Base-by-base conservation (phyloP, 2,888 invertebrate genomes). In the Erebia palarica region DNA sequence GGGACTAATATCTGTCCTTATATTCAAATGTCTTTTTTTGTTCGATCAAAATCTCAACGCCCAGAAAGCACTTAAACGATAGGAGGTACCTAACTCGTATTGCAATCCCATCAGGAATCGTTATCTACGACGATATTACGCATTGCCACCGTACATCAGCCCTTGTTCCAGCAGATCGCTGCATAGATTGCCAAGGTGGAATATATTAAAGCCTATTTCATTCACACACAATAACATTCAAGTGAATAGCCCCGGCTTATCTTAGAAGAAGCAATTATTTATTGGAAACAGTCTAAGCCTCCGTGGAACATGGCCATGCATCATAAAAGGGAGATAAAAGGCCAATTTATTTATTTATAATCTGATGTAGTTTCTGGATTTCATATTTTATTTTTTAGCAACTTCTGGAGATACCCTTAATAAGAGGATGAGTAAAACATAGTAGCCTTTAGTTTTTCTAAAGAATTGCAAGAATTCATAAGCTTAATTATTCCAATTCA, bases 91-190 rank as follows among this genome's bases (percentile, higher is more conserved):
- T 60, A 61, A 61, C 18, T 51, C 27, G 36, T 53, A 64, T 16
- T 16, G 27, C 57, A 66, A 44, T 44, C 27, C 53, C 53, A 53
- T 51, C 51, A 53, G 53, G 44, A 57, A 18, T 66, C 44, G 80
- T 84, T 86, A 87, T 86, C 86, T 83, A 73, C 69, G 75, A 77
- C 75, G 76, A 81, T 82, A 82, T 82, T 82, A 83, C 83, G 81
- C 81, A 78, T 82, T 82, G 84, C 86, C 82, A 84, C 84, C 81
- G 82, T 84, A 84, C 80, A 86, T 86, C 84, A 82, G 77, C 76
- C 77, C 73, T 68, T 68, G 69, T 74, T 71, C 75, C 74, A 71
- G 70, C 69, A 78, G 80, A 81, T 80, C 73, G 75, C 72, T 69
- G 69, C 61, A 68, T 68, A 77, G 78, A 79, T 78, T 77, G 74